These are phyloP conservation scores for Nanorana parkeri DNA, from an alignment of 2,113 vertebrate species.

Conservation along the genomic window DNA sequence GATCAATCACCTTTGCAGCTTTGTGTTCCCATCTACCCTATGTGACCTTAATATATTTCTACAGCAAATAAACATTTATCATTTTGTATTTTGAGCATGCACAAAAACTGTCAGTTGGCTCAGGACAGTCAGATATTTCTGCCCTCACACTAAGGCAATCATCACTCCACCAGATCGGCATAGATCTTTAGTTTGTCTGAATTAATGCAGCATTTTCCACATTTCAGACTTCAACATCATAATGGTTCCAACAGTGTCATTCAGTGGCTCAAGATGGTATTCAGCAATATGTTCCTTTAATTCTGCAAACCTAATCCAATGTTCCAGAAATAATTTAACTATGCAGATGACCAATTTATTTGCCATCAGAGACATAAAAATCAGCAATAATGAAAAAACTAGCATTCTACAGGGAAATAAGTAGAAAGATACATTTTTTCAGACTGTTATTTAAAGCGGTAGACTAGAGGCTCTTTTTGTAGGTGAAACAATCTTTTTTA, in stretches of 20 bases:
- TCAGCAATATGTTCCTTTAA: constrained; percentile 39
- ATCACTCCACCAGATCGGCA: not conserved
- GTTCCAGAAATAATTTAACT: constrained; percentile 45
- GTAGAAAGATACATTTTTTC: constrained; percentile 16
- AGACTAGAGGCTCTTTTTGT: not conserved
- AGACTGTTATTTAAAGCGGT: not conserved
- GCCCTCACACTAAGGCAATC: constrained; percentile 18
- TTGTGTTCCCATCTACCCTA: constrained; percentile 29
- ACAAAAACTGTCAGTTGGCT: constrained; percentile 31
- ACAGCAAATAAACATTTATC: constrained; percentile 46
- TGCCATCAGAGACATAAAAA: constrained; percentile 27
- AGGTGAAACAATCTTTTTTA: not conserved
- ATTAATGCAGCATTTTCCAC: constrained; percentile 15
- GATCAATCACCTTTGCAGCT: constrained; percentile 37
- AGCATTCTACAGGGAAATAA: constrained; percentile 4
- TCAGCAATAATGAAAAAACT: constrained; percentile 3
- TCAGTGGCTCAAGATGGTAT: constrained; percentile 3
- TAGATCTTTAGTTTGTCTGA: constrained; percentile 23
- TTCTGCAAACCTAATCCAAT: constrained; percentile 35
- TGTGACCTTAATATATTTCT: constrained; percentile 43
- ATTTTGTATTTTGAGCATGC: constrained; percentile 38
- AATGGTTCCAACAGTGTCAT: constrained; percentile 22
- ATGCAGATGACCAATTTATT: constrained; percentile 51
- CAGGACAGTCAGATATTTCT: not conserved
- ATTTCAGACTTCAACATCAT: not conserved